Evolutionary conservation across 2,797 vertebrate species (phyloP).

Genomic region (Siniperca scherzeri): DNA sequence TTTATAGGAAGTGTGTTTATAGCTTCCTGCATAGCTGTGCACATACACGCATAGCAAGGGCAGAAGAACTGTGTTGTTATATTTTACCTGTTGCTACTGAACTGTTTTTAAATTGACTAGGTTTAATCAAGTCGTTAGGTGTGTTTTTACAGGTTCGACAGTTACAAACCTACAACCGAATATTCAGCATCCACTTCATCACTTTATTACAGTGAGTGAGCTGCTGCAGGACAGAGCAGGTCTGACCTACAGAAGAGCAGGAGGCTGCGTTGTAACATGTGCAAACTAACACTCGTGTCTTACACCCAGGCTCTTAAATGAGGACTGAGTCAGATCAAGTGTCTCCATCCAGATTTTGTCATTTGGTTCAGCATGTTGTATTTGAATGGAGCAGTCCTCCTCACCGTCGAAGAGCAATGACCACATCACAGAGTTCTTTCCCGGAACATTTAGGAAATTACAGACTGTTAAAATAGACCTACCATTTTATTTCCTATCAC

Average conservation of each 20-base stretch:
- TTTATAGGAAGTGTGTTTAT: background rate
- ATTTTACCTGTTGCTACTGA: background rate
- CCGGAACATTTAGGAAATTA: background rate
- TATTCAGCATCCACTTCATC: background rate
- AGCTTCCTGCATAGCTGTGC: background rate
- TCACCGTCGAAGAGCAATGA: background rate
- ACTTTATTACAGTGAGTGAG: background rate
- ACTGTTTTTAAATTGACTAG: background rate
- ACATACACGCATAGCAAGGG: background rate
- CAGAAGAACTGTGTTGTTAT: background rate
- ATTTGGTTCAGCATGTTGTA: slow-evolving; percentile 10
- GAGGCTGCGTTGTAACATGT: background rate
- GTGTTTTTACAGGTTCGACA: background rate
- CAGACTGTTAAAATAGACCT: background rate
- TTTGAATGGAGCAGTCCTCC: background rate
- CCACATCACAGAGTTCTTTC: background rate
- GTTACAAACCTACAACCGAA: background rate
- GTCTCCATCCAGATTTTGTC: accelerated
- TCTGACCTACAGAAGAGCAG: background rate
- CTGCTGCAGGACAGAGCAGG: slow-evolving; percentile 7
- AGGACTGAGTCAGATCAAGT: background rate
- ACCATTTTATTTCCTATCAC: background rate
- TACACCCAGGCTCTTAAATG: background rate
- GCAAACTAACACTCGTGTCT: background rate
- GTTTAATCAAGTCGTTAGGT: background rate